phyloP scores from a whole-genome alignment of 92 coral and sea anemone genomes.

The Epizoanthus rinbou region DNA sequence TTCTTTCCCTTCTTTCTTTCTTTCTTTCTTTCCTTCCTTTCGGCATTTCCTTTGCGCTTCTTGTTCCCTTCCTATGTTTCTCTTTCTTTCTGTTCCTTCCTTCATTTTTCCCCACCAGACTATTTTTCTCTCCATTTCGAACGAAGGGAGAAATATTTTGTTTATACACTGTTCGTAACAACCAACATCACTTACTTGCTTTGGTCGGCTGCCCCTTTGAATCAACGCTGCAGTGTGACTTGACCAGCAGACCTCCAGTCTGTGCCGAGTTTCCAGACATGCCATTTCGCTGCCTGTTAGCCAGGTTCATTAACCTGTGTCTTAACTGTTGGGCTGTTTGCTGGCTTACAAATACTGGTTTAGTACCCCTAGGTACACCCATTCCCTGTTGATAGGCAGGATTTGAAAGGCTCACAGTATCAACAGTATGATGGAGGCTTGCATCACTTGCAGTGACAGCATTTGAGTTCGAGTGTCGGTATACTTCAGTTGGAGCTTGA shows the following conservation, averaged over 20 bases:
- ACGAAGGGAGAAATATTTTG: too few relatives aligned
- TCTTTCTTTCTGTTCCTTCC: too few relatives aligned
- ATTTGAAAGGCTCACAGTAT: neutral
- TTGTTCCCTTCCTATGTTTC: too few relatives aligned
- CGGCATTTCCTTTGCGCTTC: too few relatives aligned
- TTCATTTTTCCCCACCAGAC: too few relatives aligned
- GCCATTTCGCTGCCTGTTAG: constrained; percentile 63
- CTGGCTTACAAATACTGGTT: constrained; percentile 46
- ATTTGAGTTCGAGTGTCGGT: neutral
- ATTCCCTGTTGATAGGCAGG: neutral
- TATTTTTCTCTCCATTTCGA: too few relatives aligned
- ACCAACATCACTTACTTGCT: neutral
- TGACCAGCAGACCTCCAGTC: neutral
- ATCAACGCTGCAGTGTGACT: neutral
- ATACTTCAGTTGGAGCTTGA: neutral
- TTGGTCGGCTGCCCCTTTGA: neutral
- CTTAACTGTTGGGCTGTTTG: constrained; percentile 66
- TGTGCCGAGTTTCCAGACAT: neutral
- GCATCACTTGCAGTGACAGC: neutral
- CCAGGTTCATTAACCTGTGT: constrained; percentile 71
- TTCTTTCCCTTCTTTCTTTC: too few relatives aligned
- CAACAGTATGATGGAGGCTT: too few relatives aligned
- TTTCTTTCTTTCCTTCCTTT: too few relatives aligned
- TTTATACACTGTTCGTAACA: neutral
- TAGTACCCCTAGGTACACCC: constrained; percentile 30